These are phyloP conservation scores for Falco novaeseelandiae DNA, from an alignment of 2,797 vertebrate genomes.

Conservation along the genomic window DNA sequence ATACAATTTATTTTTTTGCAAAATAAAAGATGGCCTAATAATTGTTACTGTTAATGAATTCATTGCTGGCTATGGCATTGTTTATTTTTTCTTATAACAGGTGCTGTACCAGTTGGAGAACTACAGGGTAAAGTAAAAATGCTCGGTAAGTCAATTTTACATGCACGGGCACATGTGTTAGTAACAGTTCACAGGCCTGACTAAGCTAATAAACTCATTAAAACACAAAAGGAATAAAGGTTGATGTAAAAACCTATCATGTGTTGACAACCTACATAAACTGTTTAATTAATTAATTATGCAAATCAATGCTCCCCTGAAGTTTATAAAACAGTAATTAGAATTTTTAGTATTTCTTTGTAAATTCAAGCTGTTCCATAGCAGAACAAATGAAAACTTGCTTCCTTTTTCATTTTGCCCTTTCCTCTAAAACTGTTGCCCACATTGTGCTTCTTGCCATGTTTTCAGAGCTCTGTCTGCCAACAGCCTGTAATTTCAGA, in stretches of 20 bases:
- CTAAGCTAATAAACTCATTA: not conserved
- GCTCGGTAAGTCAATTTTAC: not conserved
- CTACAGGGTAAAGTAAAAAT: not conserved
- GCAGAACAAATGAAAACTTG: not conserved
- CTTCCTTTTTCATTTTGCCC: not conserved
- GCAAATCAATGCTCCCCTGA: not conserved
- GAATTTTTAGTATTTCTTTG: not conserved
- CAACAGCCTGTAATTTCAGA: not conserved
- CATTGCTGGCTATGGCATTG: not conserved
- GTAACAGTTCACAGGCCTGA: not conserved
- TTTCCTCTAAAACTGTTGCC: not conserved
- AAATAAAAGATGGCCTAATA: not conserved
- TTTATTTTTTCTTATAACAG: not conserved
- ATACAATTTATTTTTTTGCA: rapidly evolving
- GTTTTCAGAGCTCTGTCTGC: not conserved
- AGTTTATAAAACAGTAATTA: not conserved
- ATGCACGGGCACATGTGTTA: not conserved
- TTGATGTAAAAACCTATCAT: not conserved
- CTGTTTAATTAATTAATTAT: not conserved
- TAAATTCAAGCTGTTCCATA: not conserved
- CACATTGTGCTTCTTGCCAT: not conserved
- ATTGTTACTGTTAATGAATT: not conserved
- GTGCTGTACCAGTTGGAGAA: not conserved
- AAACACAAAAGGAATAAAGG: not conserved
- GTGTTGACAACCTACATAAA: not conserved